Base-by-base conservation (phyloP, 2,888 invertebrate genomes). In the Phalera bucephala region DNA sequence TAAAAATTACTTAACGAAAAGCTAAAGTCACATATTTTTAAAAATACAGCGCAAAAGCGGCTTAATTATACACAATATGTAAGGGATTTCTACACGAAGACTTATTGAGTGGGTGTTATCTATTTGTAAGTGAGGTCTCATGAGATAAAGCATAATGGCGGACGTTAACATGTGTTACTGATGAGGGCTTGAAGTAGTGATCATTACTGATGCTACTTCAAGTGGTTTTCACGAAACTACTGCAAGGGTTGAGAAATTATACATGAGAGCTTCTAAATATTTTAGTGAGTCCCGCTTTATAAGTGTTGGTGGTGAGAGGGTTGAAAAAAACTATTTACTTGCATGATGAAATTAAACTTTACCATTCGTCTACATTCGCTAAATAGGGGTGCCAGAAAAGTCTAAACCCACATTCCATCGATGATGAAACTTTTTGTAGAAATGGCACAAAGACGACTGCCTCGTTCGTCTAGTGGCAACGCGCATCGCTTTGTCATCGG, bases 121-220 rank as follows among this genome's bases (percentile, higher is more conserved):
- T 52, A 31, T 40, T 45, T 56, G 50, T 72, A 73, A 73, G 72
- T 73, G 68, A 62, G 62, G 49, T 59, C 52, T 50, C 34, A 27
- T 33, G 30, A 65, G 73, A 75, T 73, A 76, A 64, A 31, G 43
- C 41, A 51, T 57, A 55, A 63, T 59, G 52, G 52, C 40, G 50
- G 58, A 61, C 57, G 64, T 52, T 57, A 61, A 72, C 80, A 80
- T 72, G 61, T 80, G 75, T 66, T 73, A 53, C 69, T 60, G 47
- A 50, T 39, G 52, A 55, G 68, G 70, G 75, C 77, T 66, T 73
- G 64, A 72, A 78, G 74, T 68, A 69, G 67, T 63, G 47, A 49
- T 56, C 45, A 48, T 50, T 43, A 40, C 40, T 52, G 35, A 44
- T 35, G 33, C 41, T 45, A 50, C 42, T 47, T 57, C 17, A 29